Evolutionary conservation across 2,888 invertebrate species (phyloP).

Genomic region (Acanthosepion pharaonis): DNA sequence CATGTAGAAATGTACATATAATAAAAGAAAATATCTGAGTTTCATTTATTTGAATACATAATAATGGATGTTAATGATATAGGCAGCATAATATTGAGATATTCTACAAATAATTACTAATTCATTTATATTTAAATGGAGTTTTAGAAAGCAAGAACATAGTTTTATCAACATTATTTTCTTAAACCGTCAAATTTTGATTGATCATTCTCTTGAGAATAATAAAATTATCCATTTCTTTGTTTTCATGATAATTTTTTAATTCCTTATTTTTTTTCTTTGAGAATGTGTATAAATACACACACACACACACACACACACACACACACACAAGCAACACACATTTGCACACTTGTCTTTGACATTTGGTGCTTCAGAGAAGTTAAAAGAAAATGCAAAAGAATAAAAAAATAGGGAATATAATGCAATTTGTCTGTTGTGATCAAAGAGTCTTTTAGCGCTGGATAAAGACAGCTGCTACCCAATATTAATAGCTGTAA

Average conservation of each 20-base stretch:
- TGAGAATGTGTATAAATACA: neutral
- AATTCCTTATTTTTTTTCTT: neutral
- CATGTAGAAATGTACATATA: no score
- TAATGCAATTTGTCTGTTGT: constrained; percentile 33
- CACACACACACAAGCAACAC: neutral
- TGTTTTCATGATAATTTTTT: neutral
- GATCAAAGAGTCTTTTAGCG: neutral
- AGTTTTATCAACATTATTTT: neutral
- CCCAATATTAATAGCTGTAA: neutral
- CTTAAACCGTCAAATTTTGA: no score
- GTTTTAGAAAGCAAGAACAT: neutral
- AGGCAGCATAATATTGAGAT: neutral
- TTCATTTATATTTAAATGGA: neutral
- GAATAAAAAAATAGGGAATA: neutral
- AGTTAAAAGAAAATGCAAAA: neutral
- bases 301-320: neutral
- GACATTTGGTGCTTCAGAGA: neutral
- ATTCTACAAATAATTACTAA: neutral
- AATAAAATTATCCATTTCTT: neutral
- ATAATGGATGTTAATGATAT: neutral
- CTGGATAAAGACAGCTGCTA: neutral
- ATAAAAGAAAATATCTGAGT: no score
- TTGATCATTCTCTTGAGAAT: neutral
- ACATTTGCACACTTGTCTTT: constrained; percentile 1
- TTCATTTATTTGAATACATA: neutral